These are phyloP conservation scores for Athene noctua DNA, from an alignment of 2,113 vertebrate species.

Conservation along the genomic window DNA sequence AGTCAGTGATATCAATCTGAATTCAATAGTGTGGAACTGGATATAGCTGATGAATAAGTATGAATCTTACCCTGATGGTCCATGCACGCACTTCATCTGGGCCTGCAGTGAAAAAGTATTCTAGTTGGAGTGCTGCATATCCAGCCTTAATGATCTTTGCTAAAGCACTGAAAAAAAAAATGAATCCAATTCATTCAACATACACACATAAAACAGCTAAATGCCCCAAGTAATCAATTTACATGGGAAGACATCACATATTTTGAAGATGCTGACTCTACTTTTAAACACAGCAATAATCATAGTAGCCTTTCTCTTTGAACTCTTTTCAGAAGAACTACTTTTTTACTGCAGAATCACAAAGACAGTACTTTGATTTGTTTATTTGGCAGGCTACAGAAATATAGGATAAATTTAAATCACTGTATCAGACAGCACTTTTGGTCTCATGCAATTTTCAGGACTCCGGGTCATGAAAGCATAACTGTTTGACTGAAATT, in stretches of 20 bases:
- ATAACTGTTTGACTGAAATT: conserved; percentile 65
- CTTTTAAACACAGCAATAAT: conserved; percentile 44
- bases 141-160: conserved; percentile 99
- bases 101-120: conserved; percentile 99
- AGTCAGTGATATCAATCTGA: conserved; percentile 94
- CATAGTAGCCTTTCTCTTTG: conserved; percentile 22
- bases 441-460: conserved; percentile 57
- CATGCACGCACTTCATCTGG: conserved; percentile 98
- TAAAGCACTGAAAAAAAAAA: conserved; percentile 82
- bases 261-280: conserved; percentile 38
- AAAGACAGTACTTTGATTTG: conserved; percentile 48
- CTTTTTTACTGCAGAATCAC: conserved; percentile 33
- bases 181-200: conserved; percentile 73
- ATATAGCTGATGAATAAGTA: conserved; percentile 83
- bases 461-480: conserved; percentile 47
- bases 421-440: conserved; percentile 28
- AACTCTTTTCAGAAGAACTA: conserved; percentile 15
- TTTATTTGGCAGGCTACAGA: conserved; percentile 37
- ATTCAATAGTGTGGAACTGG: conserved; percentile 92
- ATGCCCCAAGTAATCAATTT: conserved; percentile 56
- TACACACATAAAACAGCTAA: conserved; percentile 39
- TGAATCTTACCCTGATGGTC: conserved; percentile 95
- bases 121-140: conserved; percentile 93
- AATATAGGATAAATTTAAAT: conserved; percentile 38
- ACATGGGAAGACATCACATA: conserved; percentile 19